Conservation (phyloP, 1,140 invertebrate species). For the Camponotus pennsylvanicus region DNA sequence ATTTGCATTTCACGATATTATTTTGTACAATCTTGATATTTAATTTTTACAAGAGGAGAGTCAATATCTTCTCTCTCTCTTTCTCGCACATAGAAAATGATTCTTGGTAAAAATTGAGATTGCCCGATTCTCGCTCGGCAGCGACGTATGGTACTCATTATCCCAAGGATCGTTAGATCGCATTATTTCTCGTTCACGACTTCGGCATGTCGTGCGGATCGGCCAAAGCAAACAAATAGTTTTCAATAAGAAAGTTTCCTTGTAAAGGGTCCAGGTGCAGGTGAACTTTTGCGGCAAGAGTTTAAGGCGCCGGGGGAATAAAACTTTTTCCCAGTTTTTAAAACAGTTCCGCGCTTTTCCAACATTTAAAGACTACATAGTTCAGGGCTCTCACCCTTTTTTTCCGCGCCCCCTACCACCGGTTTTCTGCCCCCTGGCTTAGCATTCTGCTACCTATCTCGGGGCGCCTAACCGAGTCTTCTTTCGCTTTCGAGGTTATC, state of each 20-base stretch:
- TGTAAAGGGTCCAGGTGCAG: conserved; percentile 66
- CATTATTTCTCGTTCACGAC: conserved; percentile 65
- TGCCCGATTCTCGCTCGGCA: not conserved
- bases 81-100: not conserved
- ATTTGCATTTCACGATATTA: not conserved
- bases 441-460: not conserved
- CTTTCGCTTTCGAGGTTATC: conserved; percentile 47
- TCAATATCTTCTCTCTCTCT: not conserved
- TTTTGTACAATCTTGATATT: not conserved
- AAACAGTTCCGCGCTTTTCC: conserved; percentile 71
- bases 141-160: conserved; percentile 25
- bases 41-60: not conserved
- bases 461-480: conserved; percentile 34
- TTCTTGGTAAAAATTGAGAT: conserved; percentile 10
- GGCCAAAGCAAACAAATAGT: conserved; percentile 71
- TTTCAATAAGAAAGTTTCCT: conserved; percentile 75
- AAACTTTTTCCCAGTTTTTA: conserved; percentile 74
- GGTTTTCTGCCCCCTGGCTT: too few species aligned
- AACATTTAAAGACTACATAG: conserved; percentile 70
- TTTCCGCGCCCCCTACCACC: not conserved
- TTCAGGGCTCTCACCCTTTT: conserved; percentile 30
- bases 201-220: conserved; percentile 48
- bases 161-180: conserved; percentile 54
- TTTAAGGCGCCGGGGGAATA: conserved; percentile 69
- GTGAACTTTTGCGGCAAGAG: conserved; percentile 57